A percentile compares a stretch with the other conserved stretches of the same genome.
phyloP scores from a whole-genome alignment of 1,140 invertebrate genomes.

The Brachionus rotundiformis region DNA sequence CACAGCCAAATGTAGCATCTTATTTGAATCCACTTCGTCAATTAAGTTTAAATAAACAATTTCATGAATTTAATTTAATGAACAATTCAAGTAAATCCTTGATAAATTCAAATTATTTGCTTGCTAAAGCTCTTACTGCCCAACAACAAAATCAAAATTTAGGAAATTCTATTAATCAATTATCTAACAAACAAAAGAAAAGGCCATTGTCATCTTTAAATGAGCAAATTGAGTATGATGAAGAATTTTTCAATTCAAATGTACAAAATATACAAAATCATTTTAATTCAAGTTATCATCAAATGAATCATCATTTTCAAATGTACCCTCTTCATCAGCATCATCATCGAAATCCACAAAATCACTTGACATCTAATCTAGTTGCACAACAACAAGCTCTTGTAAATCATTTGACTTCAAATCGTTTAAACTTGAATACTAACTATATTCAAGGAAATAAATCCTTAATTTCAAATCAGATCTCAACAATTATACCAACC shows the following conservation, averaged over 20 bases:
- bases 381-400: not conserved
- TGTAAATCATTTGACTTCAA: not conserved
- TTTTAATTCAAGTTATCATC: constrained; percentile 22
- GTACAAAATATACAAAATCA: not conserved
- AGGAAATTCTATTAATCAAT: not conserved
- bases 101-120: constrained; percentile 9
- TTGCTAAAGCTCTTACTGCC: not conserved
- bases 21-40: constrained; percentile 13
- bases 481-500: not conserved
- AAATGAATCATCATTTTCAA: not conserved
- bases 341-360: not conserved
- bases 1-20: not conserved
- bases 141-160: constrained; percentile 14
- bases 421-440: not conserved
- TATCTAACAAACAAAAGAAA: not conserved
- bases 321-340: not conserved
- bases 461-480: not conserved
- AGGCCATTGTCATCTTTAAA: constrained; percentile 8
- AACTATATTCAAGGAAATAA: not conserved
- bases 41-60: constrained; percentile 27
- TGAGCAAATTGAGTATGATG: not conserved
- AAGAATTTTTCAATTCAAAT: not conserved
- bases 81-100: not conserved
- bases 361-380: not conserved
- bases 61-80: not conserved